These are phyloP conservation scores for Eupithecia dodoneata DNA, from an alignment of 2,888 invertebrate species.

Conservation along the genomic window DNA sequence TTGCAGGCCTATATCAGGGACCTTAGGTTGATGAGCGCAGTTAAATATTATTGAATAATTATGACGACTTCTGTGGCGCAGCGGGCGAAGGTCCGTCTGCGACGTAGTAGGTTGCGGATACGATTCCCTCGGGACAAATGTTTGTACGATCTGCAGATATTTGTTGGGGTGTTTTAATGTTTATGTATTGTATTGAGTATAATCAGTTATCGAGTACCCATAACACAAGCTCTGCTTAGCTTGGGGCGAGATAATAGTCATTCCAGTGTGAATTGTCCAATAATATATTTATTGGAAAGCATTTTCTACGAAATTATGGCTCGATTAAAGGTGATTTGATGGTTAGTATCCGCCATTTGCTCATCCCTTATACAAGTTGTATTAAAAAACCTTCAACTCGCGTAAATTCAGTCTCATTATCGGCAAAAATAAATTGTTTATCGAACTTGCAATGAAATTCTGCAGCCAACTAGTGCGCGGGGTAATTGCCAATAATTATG, in stretches of 20 bases:
- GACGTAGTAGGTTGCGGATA: no score
- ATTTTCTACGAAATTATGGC: not conserved
- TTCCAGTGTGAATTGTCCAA: no score
- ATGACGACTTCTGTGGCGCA: no score
- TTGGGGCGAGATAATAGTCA: no score
- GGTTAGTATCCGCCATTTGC: not conserved
- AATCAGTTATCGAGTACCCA: no score
- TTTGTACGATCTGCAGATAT: no score
- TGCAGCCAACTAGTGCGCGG: constrained; percentile 56
- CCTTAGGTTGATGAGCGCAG: not conserved
- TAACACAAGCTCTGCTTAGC: no score
- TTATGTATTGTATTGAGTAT: no score
- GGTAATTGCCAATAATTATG: constrained; percentile 64
- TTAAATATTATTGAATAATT: not conserved
- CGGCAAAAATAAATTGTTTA: not conserved
- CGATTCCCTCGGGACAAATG: no score
- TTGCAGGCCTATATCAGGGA: not conserved
- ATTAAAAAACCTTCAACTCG: not conserved
- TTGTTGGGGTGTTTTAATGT: no score
- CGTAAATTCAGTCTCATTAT: not conserved
- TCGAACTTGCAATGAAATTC: constrained; percentile 54
- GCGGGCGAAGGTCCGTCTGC: no score
- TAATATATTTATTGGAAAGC: not conserved
- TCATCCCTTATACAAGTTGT: not conserved
- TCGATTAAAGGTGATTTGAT: not conserved